Evolutionary conservation across 2,113 vertebrate genomes (phyloP), one percentile per base, ranked within the genome.

Genomic region (Sisor rabdophorus): DNA sequence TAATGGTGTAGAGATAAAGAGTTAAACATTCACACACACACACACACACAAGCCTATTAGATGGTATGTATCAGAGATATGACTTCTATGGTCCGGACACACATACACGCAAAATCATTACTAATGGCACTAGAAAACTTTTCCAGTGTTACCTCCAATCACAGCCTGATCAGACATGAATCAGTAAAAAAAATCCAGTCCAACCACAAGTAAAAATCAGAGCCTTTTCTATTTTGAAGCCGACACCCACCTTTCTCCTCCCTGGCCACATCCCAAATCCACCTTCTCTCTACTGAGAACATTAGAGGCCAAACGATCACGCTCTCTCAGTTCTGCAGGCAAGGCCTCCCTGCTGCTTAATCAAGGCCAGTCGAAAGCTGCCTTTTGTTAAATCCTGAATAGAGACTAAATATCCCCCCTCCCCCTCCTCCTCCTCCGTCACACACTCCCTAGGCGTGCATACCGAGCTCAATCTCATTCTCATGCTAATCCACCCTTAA

Each of bases 311-410:
- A 91, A 94, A 91, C 89, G 90, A 86, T 88, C 84, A 86, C 87
- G 89, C 89, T 90, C 89, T 90, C 91, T 90, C 79, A 82, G 91
- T 87, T 83, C 84, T 80, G 80, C 87, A 59, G 86, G 84, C 88
- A 81, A 84, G 81, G 83, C 84, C 86, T 86, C 86, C 58, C 88
- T 85, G 78, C 83, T 78, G 77, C 79, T 76, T 76, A 85, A 87
- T 85, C 86, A 85, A 78, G 55, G 84, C 65, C 70, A 80, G 83
- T 80, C 82, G 71, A 75, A 80, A 81, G 58, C 85, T 74, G 84
- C 76, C 84, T 87, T 93, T 94, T 94, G 91, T 93, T 84, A 84
- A 72, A 4, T 71, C 80, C 87, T 93, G 92, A 93, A 93, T 90
- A 88, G 90, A 87, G 84, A 87, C 91, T 92, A 91, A 93, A 91